Base-by-base conservation (phyloP, 2,888 invertebrate species). In the Subacronicta megacephala region DNA sequence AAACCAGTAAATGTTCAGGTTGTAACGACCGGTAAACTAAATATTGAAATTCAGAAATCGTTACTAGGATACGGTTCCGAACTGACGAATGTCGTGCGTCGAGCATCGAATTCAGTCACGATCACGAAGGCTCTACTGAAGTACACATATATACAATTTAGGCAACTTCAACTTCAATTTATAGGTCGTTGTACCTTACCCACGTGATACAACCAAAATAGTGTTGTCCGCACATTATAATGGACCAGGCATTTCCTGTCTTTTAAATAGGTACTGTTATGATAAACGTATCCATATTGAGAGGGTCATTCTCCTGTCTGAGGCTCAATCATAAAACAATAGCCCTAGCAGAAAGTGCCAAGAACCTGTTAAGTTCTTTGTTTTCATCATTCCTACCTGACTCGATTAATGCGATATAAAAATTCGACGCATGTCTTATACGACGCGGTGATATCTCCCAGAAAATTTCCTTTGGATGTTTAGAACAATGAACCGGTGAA, bases 11-110 rank as follows among this genome's bases (percentile, higher is more conserved):
- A 60, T 46, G 26, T 59, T 60, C 15, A 31, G 33, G 35, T 37
- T 54, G 50, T 51, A 57, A 61, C 41, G 33, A 53, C 23, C 18
- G 13, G 38, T 45, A 35, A 59, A 60, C 60, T 55, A 65, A 88
- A 87, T 93, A 93, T 93, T 90, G 93, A 93, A 91, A 85, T 92
- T 84, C 92, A 80, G 84, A 79, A 81, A 72, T 78, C 82, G 94
- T 93, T 89, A 89, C 93, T 93, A 91, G 89, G 93, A 82, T 87
- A 93, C 93, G 84, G 74, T 57, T 71, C 72, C 62, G 43, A 75
- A 75, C 77, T 68, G 78, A 65, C 80, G 67, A 78, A 71, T 80
- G 67, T 76, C 81, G 81, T 83, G 86, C 77, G 75, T 77, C 61
- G 62, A 80, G 69, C 75, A 84, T 81, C 76, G 79, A 66, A 60